phyloP scores from a whole-genome alignment of 2,113 vertebrate genomes.

The Atrichornis clamosus region DNA sequence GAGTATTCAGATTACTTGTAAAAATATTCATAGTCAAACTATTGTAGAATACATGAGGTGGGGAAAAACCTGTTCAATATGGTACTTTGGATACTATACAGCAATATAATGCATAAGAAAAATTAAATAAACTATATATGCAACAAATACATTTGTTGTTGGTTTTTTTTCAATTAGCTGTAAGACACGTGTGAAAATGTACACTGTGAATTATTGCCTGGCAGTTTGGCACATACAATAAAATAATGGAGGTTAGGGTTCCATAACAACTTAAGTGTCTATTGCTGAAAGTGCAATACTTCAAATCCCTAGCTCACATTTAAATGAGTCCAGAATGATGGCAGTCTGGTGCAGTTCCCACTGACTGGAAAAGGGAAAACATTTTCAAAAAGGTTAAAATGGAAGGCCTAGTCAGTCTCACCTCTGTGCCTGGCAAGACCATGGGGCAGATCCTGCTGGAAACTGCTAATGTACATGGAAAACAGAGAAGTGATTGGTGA shows the following conservation, averaged over 20 bases:
- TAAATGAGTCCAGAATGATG: neutral
- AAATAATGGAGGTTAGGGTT: neutral
- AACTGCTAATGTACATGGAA: neutral
- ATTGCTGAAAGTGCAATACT: neutral
- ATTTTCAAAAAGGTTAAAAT: neutral
- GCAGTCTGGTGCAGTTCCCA: neutral
- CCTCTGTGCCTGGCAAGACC: too few species aligned
- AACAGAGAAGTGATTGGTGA: neutral
- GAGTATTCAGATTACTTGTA: neutral
- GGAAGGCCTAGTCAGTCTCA: neutral
- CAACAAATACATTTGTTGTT: neutral
- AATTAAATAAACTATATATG: neutral
- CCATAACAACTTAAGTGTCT: accelerated
- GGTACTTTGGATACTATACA: neutral
- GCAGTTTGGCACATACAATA: neutral
- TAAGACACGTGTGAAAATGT: neutral
- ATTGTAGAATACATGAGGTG: neutral
- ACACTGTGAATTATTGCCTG: neutral
- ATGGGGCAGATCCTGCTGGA: neutral
- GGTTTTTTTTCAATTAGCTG: neutral
- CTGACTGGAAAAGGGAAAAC: neutral
- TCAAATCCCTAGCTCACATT: neutral
- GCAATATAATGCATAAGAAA: neutral
- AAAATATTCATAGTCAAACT: neutral
- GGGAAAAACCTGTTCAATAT: neutral